A percentile compares a stretch with the other conserved stretches of the same genome.
These are phyloP conservation scores for rat (Rattus norvegicus) DNA, from an alignment of 2,113 vertebrate species.

Conservation along the genomic window GRCr8 NC_086020.1:231400001-231400500, in stretches of 20 bases:
- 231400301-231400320: background rate
- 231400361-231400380: background rate
- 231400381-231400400: background rate
- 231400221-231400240: background rate
- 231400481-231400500: background rate
- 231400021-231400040: background rate
- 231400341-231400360: background rate
- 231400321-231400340: background rate
- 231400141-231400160: conserved; percentile 30
- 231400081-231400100: background rate
- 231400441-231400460: background rate
- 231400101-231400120: rapidly evolving
- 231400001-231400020: background rate
- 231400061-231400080: background rate
- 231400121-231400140: background rate
- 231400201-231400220: background rate
- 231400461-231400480: background rate
- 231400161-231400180: conserved; percentile 22
- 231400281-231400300: background rate
- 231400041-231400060: background rate
- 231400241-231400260: background rate
- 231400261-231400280: background rate
- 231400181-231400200: background rate
- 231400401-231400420: background rate
- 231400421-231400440: background rate